A percentile compares a stretch with the other conserved stretches of the same genome.
phyloP scores from a whole-genome alignment of 2,888 invertebrate species.

The Spodoptera exigua region DNA sequence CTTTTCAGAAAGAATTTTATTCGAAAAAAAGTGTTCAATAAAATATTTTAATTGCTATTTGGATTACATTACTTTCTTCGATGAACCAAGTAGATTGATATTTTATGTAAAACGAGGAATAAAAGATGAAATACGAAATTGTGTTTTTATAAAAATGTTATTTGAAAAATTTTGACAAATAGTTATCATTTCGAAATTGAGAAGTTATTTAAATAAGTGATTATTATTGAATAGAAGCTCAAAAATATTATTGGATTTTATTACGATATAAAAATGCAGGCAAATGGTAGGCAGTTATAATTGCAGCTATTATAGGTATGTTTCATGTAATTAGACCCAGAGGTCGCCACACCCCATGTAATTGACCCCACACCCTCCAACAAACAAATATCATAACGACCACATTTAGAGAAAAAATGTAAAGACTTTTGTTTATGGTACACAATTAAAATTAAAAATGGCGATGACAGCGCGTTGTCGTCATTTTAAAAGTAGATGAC shows the following conservation, averaged over 20 bases:
- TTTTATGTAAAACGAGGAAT: constrained; percentile 8
- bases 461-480: constrained; percentile 16
- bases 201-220: no score
- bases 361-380: constrained; percentile 24
- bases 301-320: no score
- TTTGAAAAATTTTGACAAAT: neutral
- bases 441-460: constrained; percentile 38
- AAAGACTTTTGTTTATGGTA: constrained; percentile 32
- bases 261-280: no score
- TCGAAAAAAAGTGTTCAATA: constrained; percentile 1
- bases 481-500: constrained; percentile 10
- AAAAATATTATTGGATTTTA: no score
- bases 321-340: constrained; percentile 5
- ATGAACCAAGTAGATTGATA: constrained; percentile 4
- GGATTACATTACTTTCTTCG: constrained; percentile 10
- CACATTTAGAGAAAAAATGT: constrained; percentile 32
- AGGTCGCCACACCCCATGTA: constrained; percentile 26
- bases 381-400: constrained; percentile 42
- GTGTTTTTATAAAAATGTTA: neutral
- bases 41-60: constrained; percentile 24
- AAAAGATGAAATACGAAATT: neutral
- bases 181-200: no score
- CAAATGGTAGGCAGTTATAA: no score
- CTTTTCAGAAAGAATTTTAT: neutral
- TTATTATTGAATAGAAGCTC: no score